A percentile compares a stretch with the other conserved stretches of the same genome.
phyloP scores from a whole-genome alignment of 2,113 vertebrate genomes.

The Hassar affinis region DNA sequence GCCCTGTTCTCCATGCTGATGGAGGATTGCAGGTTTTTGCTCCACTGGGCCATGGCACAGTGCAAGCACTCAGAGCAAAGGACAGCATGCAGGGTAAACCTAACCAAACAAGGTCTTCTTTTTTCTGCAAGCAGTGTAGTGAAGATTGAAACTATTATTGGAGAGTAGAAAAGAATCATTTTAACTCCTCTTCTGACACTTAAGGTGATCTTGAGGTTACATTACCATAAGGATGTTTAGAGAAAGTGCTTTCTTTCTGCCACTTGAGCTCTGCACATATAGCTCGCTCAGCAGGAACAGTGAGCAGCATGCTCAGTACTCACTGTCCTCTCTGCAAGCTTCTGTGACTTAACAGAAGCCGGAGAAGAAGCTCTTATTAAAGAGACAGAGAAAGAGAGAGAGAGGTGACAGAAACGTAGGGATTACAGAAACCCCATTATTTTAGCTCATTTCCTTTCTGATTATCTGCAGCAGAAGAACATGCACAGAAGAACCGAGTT shows the following conservation, averaged over 20 bases:
- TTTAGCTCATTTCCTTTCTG: slow-evolving; percentile 16
- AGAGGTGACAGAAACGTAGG: background rate
- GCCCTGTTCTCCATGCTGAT: background rate
- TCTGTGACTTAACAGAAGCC: slow-evolving; percentile 7
- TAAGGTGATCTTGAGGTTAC: slow-evolving; percentile 15
- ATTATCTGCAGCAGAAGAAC: slow-evolving; percentile 11
- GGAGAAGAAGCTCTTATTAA: slow-evolving; percentile 1
- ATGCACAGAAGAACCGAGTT: background rate
- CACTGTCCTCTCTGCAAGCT: background rate
- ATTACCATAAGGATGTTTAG: slow-evolving; percentile 16
- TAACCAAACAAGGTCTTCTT: background rate
- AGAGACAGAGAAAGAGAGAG: slow-evolving; percentile 8
- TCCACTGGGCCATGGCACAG: slow-evolving; percentile 6
- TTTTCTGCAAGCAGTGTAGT: background rate
- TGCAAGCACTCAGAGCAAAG: background rate
- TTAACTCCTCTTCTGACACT: background rate
- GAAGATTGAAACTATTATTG: background rate
- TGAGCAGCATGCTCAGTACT: background rate
- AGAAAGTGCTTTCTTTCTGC: slow-evolving; percentile 3
- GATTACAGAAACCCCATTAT: slow-evolving; percentile 13
- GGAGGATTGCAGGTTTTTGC: slow-evolving; percentile 21
- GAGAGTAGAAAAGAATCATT: slow-evolving; percentile 1
- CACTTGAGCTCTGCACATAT: slow-evolving; percentile 9
- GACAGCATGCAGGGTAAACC: slow-evolving; percentile 7
- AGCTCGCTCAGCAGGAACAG: slow-evolving; percentile 15